phyloP scores from a whole-genome alignment of 2,113 vertebrate species.

The Elephantulus edwardii region DNA sequence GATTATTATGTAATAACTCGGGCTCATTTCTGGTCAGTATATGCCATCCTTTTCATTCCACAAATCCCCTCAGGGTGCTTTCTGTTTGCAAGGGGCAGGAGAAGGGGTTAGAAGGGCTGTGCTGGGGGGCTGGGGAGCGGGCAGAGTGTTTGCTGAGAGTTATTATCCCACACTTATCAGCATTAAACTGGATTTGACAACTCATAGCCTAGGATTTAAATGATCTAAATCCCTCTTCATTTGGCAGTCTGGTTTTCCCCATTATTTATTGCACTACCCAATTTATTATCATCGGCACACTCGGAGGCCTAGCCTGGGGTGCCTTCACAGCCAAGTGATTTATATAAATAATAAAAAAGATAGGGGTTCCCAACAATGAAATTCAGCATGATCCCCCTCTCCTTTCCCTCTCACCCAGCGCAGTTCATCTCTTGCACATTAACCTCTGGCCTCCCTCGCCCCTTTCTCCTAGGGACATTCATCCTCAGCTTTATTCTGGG shows the following conservation, averaged over 20 bases:
- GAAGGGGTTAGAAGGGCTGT: background rate
- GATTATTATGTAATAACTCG: slow-evolving; percentile 47
- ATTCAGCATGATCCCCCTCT: background rate
- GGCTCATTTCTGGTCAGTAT: slow-evolving; percentile 22
- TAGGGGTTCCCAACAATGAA: fast-evolving
- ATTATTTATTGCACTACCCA: slow-evolving; percentile 79
- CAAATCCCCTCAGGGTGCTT: slow-evolving; percentile 18
- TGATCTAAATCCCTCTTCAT: slow-evolving; percentile 79
- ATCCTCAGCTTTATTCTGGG: background rate
- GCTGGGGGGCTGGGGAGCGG: background rate
- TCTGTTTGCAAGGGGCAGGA: slow-evolving; percentile 6
- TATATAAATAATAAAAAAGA: slow-evolving; percentile 49
- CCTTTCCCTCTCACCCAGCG: background rate
- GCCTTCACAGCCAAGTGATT: slow-evolving; percentile 69
- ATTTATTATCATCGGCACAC: slow-evolving; percentile 71
- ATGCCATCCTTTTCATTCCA: slow-evolving; percentile 5
- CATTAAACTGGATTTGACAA: slow-evolving; percentile 82
- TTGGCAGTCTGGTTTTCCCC: slow-evolving; percentile 77
- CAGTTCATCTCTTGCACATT: slow-evolving; percentile 41
- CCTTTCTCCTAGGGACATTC: background rate
- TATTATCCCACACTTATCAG: slow-evolving; percentile 80
- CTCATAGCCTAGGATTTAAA: slow-evolving; percentile 80
- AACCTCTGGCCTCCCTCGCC: slow-evolving; percentile 13
- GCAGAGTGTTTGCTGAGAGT: slow-evolving; percentile 61
- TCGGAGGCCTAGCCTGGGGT: slow-evolving; percentile 66